These are phyloP conservation scores for Novumbra hubbsi DNA, from an alignment of 2,797 vertebrate species.

Conservation along the genomic window DNA sequence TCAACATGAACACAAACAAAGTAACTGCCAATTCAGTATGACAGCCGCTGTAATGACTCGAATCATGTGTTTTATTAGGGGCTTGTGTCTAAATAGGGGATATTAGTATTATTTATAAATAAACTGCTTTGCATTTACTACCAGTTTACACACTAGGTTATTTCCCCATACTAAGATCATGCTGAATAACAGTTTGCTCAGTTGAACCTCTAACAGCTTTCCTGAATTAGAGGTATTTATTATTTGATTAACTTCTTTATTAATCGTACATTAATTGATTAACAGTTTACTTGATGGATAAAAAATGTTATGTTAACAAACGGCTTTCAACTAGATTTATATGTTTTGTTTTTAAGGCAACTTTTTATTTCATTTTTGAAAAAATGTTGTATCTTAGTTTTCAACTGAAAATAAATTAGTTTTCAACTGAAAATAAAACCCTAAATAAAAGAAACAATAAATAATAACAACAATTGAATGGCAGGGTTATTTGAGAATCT, in stretches of 20 bases:
- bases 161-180: neutral
- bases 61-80: neutral
- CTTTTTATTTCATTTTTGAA: neutral
- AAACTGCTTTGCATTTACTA: neutral
- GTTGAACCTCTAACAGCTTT: neutral
- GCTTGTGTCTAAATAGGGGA: neutral
- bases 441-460: too few species aligned
- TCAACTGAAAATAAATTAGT: too few species aligned
- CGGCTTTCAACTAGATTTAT: neutral
- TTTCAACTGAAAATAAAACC: too few species aligned
- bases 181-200: neutral
- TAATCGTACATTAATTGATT: neutral
- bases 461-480: too few species aligned
- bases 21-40: constrained; percentile 14
- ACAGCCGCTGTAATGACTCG: neutral
- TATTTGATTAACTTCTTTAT: neutral
- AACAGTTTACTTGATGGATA: neutral
- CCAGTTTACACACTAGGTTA: neutral
- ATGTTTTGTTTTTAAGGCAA: neutral
- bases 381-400: too few species aligned
- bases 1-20: constrained; percentile 37
- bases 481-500: neutral
- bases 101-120: constrained; percentile 1
- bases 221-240: neutral
- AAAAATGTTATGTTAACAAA: too few species aligned